Conservation (phyloP, 2,797 vertebrate species). For the Chiroxiphia lanceolata region DNA sequence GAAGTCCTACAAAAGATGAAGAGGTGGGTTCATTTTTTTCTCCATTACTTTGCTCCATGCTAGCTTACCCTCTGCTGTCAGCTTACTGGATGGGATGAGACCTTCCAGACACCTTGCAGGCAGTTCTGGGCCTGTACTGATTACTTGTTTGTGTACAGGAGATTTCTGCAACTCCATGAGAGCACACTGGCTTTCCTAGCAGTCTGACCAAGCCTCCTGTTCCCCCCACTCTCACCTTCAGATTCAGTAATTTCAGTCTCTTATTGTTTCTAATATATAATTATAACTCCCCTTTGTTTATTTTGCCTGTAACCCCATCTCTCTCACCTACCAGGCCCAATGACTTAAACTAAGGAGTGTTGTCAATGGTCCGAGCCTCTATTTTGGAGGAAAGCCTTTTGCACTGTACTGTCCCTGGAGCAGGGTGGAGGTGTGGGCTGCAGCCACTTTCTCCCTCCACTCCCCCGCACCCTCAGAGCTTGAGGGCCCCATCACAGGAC, state of each 20-base stretch:
- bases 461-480: accelerated
- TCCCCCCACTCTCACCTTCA: neutral
- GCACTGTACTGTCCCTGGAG: neutral
- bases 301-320: neutral
- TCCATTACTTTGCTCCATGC: neutral
- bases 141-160: neutral
- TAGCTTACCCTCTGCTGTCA: neutral
- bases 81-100: neutral
- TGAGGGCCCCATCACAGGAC: neutral
- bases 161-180: neutral
- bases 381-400: neutral
- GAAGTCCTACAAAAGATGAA: neutral
- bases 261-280: neutral
- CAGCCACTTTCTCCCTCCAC: neutral
- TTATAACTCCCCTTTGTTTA: neutral
- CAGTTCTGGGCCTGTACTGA: accelerated
- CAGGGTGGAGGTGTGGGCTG: neutral
- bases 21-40: neutral
- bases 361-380: neutral
- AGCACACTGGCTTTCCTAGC: neutral
- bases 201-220: neutral
- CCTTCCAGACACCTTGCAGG: neutral
- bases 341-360: neutral
- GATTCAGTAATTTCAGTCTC: neutral
- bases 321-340: neutral